Evolutionary conservation across 2,888 invertebrate species (phyloP).

Genomic region (Bhutanitis thaidina): DNA sequence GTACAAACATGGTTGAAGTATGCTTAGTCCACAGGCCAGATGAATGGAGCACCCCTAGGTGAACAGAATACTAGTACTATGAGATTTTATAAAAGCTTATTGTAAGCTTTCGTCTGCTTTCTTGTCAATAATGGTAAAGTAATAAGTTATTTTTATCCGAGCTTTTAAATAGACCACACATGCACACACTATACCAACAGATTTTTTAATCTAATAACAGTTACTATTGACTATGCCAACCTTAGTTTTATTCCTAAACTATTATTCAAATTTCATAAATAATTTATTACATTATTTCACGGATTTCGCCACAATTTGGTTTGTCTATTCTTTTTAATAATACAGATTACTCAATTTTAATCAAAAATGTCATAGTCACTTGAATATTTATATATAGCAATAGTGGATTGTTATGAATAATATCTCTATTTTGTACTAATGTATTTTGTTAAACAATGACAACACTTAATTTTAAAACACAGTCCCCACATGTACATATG

Average conservation of each 20-base stretch:
- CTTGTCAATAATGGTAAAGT: neutral
- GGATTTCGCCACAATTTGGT: neutral
- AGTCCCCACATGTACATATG: no score
- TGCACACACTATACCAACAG: neutral
- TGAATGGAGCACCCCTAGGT: no score
- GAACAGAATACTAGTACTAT: no score
- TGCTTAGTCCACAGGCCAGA: no score
- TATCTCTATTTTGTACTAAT: slow-evolving; percentile 16
- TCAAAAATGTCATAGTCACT: no score
- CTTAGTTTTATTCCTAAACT: neutral
- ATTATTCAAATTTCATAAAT: neutral
- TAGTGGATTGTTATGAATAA: slow-evolving; percentile 4
- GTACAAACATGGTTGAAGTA: no score
- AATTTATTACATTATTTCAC: neutral
- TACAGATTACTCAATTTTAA: no score
- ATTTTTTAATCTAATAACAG: neutral
- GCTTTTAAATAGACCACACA: neutral
- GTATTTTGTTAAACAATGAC: neutral
- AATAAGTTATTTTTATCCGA: neutral
- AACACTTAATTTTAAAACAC: neutral
- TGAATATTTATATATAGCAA: no score
- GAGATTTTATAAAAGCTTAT: no score
- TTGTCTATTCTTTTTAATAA: neutral
- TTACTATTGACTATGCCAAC: neutral
- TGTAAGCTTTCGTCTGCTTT: neutral